Conservation (phyloP, 2,888 invertebrate genomes). For the Lycophotia porphyrea region DNA sequence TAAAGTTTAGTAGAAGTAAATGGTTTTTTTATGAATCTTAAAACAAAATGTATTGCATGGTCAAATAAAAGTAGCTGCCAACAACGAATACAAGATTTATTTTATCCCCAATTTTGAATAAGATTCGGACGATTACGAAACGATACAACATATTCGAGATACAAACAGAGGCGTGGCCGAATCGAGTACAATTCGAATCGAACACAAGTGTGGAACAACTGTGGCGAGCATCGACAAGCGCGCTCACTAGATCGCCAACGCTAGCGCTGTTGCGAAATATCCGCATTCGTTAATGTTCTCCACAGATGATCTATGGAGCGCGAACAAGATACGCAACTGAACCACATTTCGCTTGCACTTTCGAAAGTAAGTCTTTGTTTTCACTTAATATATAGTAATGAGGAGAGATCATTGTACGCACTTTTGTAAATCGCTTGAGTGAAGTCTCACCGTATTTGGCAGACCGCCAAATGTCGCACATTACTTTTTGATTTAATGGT, state of each 20-base stretch:
- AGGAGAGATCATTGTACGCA: conserved; percentile 85
- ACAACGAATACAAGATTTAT: background rate
- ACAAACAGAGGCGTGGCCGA: conserved; percentile 12
- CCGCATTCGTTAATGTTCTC: conserved; percentile 80
- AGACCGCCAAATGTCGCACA: conserved; percentile 75
- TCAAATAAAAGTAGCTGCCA: conserved; percentile 14
- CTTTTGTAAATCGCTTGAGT: conserved; percentile 82
- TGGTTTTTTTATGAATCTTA: background rate
- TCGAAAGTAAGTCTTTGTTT: conserved; percentile 89
- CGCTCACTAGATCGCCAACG: conserved; percentile 35
- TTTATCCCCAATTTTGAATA: background rate
- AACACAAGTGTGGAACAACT: conserved; percentile 37
- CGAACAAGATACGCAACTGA: conserved; percentile 72
- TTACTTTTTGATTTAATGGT: conserved; percentile 69
- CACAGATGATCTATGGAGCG: conserved; percentile 78
- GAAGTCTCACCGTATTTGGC: conserved; percentile 79
- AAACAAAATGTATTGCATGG: conserved; percentile 13
- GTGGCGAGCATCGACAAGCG: conserved; percentile 40
- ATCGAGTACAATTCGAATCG: conserved; percentile 34
- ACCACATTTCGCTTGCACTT: conserved; percentile 83
- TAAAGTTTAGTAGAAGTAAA: background rate
- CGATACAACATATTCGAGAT: background rate
- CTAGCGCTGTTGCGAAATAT: conserved; percentile 74
- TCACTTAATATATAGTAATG: conserved; percentile 87
- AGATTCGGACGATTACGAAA: background rate